Base-by-base conservation (phyloP, 1,140 invertebrate species). In the Aphelinus certus region DNA sequence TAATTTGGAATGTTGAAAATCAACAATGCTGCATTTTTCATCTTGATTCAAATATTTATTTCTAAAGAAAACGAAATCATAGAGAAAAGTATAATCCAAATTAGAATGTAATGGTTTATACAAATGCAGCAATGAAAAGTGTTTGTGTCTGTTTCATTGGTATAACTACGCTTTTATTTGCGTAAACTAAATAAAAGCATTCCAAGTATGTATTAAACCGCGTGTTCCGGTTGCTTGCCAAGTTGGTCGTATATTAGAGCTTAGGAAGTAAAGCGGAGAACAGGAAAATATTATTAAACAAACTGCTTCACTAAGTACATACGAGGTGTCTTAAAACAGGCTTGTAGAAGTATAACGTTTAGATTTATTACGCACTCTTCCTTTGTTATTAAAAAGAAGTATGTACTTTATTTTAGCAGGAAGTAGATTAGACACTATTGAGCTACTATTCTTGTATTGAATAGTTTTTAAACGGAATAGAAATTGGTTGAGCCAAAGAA, bases 131-230 rank as follows among this genome's bases (percentile, higher is more conserved):
- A 72, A 74, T 62, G 1, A 62, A 55, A 74, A 49, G 48, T 74
- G 42, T 65, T 70, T 55, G 26, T 70, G 47, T 70, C 58, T 69
- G 51, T 49, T 65, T 49, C 3, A 64, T 42, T 66, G 3, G 65
- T 55, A 42, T 63, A 75, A 58, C 55, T 70, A 71, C 62, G 73
- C 66, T 75, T 58, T 75, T 65, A 70, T 69, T 70, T 71, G 63
- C 43, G 62, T 75, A 71, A 57, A 64, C 7, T 60, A 42, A 75
- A 75, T 75, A 64, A 66, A 71, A 75, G 55, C 74, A 75, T 75
- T 75, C 74, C 74, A 75, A 70, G 62, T 75, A 55, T 71, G 55
- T 75, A 71, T 65, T 75, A 71, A 70, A 65, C 53, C 61, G 55
- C 7, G 42, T 75, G 9, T 71, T 75, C 56, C 55, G 62, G 56